A percentile compares a stretch with the other conserved stretches of the same genome.
Evolutionary conservation across 2,113 vertebrate species (phyloP).

Genomic region (Sander vitreus): DNA sequence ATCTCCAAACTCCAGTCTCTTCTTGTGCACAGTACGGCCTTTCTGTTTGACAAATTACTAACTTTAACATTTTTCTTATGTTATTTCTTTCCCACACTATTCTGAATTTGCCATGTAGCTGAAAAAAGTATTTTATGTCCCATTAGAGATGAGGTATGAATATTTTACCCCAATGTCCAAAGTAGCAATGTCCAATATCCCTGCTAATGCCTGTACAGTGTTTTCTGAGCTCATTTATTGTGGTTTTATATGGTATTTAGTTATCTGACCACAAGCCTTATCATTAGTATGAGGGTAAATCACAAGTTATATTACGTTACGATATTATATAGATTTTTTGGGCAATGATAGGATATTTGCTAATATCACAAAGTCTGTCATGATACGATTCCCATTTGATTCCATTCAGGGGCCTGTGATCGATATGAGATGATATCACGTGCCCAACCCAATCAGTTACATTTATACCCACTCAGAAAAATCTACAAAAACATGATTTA

Average conservation of each 20-base stretch:
- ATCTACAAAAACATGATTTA: too few relatives aligned
- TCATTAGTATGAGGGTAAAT: background rate
- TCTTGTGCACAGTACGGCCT: too few relatives aligned
- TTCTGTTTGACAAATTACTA: background rate
- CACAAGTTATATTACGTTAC: too few relatives aligned
- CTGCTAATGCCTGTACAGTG: background rate
- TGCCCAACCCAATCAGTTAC: too few relatives aligned
- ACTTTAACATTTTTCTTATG: background rate
- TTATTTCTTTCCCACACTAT: background rate
- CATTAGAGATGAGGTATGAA: background rate
- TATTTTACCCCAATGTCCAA: background rate
- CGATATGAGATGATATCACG: too few relatives aligned
- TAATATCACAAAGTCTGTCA: too few relatives aligned
- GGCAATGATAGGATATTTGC: too few relatives aligned
- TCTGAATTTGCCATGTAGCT: background rate
- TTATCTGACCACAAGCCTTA: background rate
- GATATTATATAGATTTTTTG: too few relatives aligned
- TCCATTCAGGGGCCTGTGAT: too few relatives aligned
- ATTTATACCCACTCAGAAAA: too few relatives aligned
- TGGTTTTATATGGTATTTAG: background rate
- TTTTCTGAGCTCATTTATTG: background rate
- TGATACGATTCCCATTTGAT: too few relatives aligned
- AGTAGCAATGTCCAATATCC: background rate
- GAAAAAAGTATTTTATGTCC: background rate
- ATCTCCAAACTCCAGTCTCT: background rate